These are phyloP conservation scores for Achatina immaculata DNA, from an alignment of 1,140 invertebrate species.

Conservation along the genomic window DNA sequence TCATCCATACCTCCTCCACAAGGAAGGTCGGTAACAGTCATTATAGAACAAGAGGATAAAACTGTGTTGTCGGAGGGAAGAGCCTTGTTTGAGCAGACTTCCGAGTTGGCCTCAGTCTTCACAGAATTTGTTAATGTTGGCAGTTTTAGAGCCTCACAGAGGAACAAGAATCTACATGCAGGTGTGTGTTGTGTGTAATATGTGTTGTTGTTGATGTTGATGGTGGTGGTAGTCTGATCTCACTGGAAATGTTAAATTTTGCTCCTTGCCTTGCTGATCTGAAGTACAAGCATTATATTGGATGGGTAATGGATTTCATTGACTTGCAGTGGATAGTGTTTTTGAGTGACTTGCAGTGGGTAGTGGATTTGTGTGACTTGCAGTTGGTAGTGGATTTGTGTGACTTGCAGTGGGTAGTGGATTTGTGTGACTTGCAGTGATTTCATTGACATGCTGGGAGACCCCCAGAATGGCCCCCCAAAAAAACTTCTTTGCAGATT, in stretches of 20 bases:
- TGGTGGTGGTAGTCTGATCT: neutral
- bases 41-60: neutral
- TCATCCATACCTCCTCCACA: neutral
- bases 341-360: too few relatives aligned
- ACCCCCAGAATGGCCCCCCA: too few relatives aligned
- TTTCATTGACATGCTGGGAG: too few relatives aligned
- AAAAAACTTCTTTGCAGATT: too few relatives aligned
- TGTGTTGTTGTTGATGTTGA: neutral
- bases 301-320: neutral
- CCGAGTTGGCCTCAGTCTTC: conserved; percentile 12
- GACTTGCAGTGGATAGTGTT: neutral
- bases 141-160: neutral
- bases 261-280: neutral
- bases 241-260: neutral
- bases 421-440: too few relatives aligned
- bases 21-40: neutral
- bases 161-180: neutral
- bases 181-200: neutral
- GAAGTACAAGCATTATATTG: neutral
- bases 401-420: too few relatives aligned
- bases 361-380: too few relatives aligned
- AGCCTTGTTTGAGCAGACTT: neutral
- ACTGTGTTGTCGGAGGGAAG: neutral
- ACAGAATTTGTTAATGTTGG: conserved; percentile 23
- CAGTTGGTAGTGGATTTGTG: too few relatives aligned